Evolutionary conservation across 1,140 invertebrate species (phyloP).

Genomic region (Aphis gossypii): DNA sequence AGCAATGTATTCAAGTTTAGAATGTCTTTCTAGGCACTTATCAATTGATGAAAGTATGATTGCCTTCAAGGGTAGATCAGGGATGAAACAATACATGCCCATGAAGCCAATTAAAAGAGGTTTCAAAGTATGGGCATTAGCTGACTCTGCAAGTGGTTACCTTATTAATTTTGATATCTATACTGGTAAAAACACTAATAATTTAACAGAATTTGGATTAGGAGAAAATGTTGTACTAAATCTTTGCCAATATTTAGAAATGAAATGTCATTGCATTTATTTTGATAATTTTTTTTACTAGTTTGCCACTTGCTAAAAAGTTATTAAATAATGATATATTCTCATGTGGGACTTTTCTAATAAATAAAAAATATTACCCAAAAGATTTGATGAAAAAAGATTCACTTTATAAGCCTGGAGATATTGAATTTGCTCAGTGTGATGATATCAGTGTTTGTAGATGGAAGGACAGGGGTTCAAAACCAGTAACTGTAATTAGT

Average conservation of each 20-base stretch:
- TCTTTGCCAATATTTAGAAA: background rate
- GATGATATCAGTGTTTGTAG: background rate
- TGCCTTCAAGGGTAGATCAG: slow-evolving; percentile 62
- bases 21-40: slow-evolving; percentile 38
- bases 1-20: background rate
- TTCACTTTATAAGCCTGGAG: background rate
- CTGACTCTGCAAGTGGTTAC: background rate
- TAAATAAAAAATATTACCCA: background rate
- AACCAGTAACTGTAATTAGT: background rate
- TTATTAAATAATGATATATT: background rate
- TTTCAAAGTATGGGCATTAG: background rate
- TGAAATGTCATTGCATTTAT: background rate
- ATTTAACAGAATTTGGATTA: background rate
- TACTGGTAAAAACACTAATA: background rate
- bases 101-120: slow-evolving; percentile 62
- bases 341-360: background rate
- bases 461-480: background rate
- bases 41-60: slow-evolving; percentile 61
- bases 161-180: background rate
- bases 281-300: slow-evolving; percentile 20
- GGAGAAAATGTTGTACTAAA: background rate
- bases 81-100: slow-evolving; percentile 63
- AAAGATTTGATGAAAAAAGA: background rate
- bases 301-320: background rate
- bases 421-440: background rate